These are phyloP conservation scores for Sebastes hubbsi DNA, from an alignment of 2,797 vertebrate species.

Conservation along the genomic window DNA sequence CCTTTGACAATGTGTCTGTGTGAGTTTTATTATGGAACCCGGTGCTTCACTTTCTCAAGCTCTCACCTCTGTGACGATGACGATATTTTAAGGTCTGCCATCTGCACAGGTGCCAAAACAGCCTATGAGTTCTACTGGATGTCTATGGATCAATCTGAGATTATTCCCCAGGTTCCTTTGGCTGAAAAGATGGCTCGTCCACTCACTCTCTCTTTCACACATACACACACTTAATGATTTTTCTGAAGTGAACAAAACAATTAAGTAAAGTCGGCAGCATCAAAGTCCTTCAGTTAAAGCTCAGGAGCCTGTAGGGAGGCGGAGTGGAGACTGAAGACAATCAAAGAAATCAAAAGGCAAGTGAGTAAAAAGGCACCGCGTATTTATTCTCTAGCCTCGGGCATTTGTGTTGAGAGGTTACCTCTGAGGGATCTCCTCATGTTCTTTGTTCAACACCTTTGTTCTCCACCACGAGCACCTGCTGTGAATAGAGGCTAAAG, in stretches of 20 bases:
- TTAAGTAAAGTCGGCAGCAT: conserved; percentile 71
- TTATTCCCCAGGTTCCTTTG: conserved; percentile 67
- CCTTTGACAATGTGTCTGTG: conserved; percentile 46
- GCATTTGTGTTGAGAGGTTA: conserved; percentile 37
- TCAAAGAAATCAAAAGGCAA: conserved; percentile 58
- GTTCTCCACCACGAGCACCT: conserved; percentile 21
- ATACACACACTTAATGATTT: conserved; percentile 69
- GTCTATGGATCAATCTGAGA: conserved; percentile 75
- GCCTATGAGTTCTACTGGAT: conserved; percentile 64
- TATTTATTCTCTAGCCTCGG: conserved; percentile 49
- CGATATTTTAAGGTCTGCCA: conserved; percentile 80
- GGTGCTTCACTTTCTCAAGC: conserved; percentile 55
- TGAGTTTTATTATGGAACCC: conserved; percentile 54
- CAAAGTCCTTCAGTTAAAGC: conserved; percentile 58
- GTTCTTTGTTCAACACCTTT: conserved; percentile 49
- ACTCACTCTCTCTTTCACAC: background rate
- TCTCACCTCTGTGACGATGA: conserved; percentile 67
- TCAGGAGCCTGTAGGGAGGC: conserved; percentile 50
- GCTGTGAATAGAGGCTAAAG: conserved; percentile 27
- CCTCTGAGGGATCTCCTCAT: conserved; percentile 32
- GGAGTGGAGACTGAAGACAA: conserved; percentile 52
- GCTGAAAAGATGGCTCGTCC: conserved; percentile 26
- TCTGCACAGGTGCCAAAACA: conserved; percentile 75
- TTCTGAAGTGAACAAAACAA: conserved; percentile 79
- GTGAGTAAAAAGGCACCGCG: conserved; percentile 32